Conservation (phyloP, 2,113 vertebrate species). For the Hystrix cristata region DNA sequence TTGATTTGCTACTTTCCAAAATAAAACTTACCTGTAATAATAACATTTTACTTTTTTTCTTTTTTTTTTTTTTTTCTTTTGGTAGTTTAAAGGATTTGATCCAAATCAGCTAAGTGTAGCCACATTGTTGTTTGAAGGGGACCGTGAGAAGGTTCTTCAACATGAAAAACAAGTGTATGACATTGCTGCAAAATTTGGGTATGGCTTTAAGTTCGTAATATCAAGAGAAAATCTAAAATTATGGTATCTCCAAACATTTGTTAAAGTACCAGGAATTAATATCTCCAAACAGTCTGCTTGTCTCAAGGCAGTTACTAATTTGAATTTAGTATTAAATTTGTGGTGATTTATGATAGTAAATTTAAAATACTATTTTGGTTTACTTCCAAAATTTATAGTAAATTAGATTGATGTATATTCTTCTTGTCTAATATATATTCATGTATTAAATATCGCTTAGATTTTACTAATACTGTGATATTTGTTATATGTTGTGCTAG, state of each 20-base stretch:
- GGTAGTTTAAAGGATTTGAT: conserved; percentile 99
- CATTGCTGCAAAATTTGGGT: conserved; percentile 99
- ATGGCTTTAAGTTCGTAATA: conserved; percentile 83
- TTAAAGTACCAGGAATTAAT: conserved; percentile 12
- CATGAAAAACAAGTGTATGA: conserved; percentile 99
- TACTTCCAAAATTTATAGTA: conserved; percentile 49
- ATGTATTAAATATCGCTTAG: conserved; percentile 53
- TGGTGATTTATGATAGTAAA: conserved; percentile 51
- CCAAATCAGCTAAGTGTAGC: conserved; percentile 95
- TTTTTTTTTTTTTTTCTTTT: conserved; percentile 73
- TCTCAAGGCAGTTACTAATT: conserved; percentile 49
- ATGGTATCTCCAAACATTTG: not conserved
- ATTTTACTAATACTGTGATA: conserved; percentile 11
- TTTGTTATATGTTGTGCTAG: conserved; percentile 49
- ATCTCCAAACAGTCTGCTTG: not conserved
- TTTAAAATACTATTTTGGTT: conserved; percentile 50
- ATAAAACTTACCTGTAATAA: conserved; percentile 37
- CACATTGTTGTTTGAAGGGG: conserved; percentile 97
- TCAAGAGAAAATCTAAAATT: conserved; percentile 63
- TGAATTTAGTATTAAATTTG: conserved; percentile 41
- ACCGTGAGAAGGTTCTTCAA: conserved; percentile 97
- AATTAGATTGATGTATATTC: not conserved
- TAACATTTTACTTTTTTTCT: conserved; percentile 61
- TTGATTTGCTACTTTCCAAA: conserved; percentile 46
- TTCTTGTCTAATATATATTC: not conserved